Percentiles rank a stretch among this genome's conserved stretches.
Evolutionary conservation across 1,140 invertebrate species (phyloP).

Genomic region (Zaprionus tsacasi): DNA sequence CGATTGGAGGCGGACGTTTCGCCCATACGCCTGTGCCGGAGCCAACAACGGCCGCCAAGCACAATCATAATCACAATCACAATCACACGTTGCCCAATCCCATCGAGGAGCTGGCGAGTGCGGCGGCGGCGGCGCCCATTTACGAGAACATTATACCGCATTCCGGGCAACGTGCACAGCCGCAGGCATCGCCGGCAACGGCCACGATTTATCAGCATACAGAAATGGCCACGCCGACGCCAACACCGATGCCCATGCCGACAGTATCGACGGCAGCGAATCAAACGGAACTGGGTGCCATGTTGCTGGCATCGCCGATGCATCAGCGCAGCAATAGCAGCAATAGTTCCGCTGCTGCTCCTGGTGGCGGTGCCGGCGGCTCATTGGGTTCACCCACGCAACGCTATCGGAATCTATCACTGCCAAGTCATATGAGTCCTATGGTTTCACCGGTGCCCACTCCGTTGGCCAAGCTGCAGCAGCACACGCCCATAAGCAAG

Average conservation of each 20-base stretch:
- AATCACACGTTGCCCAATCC: not conserved
- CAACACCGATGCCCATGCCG: constrained; percentile 13
- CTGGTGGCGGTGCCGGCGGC: constrained; percentile 29
- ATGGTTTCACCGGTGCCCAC: constrained; percentile 50
- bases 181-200: constrained; percentile 80
- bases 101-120: constrained; percentile 44
- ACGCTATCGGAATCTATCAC: constrained; percentile 63
- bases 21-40: constrained; percentile 82
- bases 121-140: constrained; percentile 85
- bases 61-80: constrained; percentile 17
- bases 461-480: constrained; percentile 59
- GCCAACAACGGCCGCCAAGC: constrained; percentile 23
- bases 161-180: constrained; percentile 80
- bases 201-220: constrained; percentile 78
- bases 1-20: constrained; percentile 68
- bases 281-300: constrained; percentile 53
- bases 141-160: constrained; percentile 90
- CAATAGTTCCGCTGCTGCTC: constrained; percentile 44
- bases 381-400: constrained; percentile 66
- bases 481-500: constrained; percentile 78
- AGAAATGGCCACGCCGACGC: constrained; percentile 50
- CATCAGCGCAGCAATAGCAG: constrained; percentile 68
- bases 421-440: constrained; percentile 57
- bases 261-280: constrained; percentile 15
- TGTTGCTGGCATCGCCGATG: constrained; percentile 51